Evolutionary conservation across 2,797 vertebrate species (phyloP).

Genomic region (Hemitrygon akajei): DNA sequence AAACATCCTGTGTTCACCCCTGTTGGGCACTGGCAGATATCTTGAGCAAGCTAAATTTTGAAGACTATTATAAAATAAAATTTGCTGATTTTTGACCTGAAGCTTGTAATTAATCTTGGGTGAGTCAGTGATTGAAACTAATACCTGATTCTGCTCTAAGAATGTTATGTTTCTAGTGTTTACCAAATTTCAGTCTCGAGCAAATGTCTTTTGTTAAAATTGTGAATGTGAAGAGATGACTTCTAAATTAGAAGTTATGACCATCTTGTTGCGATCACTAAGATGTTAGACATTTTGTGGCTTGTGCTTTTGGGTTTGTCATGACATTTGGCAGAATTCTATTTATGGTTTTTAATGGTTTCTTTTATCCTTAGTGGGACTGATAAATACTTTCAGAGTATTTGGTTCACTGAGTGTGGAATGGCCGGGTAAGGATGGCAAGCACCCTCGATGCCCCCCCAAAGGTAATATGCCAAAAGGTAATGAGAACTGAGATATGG

Average conservation of each 20-base stretch:
- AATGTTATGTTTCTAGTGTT: too few species aligned
- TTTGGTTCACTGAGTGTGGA: conserved; percentile 94
- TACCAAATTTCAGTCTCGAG: too few species aligned
- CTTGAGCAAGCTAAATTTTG: not conserved
- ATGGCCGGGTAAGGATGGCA: conserved; percentile 99
- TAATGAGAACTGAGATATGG: conserved; percentile 72
- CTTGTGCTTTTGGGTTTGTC: not conserved
- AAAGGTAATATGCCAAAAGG: conserved; percentile 99
- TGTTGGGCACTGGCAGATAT: not conserved
- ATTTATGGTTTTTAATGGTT: not conserved
- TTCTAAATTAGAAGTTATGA: not conserved
- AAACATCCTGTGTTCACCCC: too few species aligned
- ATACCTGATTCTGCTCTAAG: not conserved
- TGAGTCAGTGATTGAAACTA: too few species aligned
- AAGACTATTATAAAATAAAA: not conserved
- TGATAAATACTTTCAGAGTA: conserved; percentile 91
- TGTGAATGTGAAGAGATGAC: not conserved
- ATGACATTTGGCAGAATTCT: too few species aligned
- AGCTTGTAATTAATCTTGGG: not conserved
- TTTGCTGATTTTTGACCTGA: not conserved
- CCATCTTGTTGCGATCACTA: not conserved
- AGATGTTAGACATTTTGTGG: not conserved
- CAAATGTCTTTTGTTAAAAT: too few species aligned
- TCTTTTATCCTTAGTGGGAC: conserved; percentile 65
- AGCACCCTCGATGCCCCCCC: conserved; percentile 97